Evolutionary conservation across 30 jellyfish, hydroid and myxozoan species (phyloP), one percentile per base, ranked within the genome.

Genomic region (Aurelia coerulea): DNA sequence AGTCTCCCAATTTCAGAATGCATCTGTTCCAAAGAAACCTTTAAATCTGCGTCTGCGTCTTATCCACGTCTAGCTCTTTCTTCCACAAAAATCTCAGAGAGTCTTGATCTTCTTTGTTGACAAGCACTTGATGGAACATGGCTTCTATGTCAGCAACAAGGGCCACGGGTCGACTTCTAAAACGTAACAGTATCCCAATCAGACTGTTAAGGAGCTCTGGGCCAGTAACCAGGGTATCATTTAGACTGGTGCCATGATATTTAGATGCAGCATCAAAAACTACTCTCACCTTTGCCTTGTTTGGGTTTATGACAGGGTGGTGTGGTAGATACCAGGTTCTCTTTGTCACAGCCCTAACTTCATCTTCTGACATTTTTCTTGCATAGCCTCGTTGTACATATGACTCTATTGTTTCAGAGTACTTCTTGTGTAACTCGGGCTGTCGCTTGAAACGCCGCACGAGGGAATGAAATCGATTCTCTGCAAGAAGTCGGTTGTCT

Each of bases 131-230:
- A 19, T 42, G 62, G 81, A 79, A 62, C 89, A 79, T 79, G 32
- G 70, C 89, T 79, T 79, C 89, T 16, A 79, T 41, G 51, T 76
- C 87, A 19, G 81, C 87, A 17, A 54, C 60, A 14, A 76, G 19
- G 50, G 87, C 52, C 8, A 76, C 60, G 4, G 23, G 6, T 73
- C 17, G 8, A 6, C 56, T 19, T 50, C 83, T 37, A 13, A 73
- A 73, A 4, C 77, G 14, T 19, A 73, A 11, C 77, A 73, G n/a
- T 11, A 73, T n/a, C 6, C 84, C 77, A 53, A 73, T 31, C 39
- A 73, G 71, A 29, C 56, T 42, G 56, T 19, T 73, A 7, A 58
- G 50, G n/a, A 73, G n/a, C 5, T 73, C 77, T 53, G 84, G 84
- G 50, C 33, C 84, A 16, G 68, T 23, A 39, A 0, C n/a, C 37